Base-by-base conservation (phyloP, 2,797 vertebrate species). In the Cichlasoma orientale region DNA sequence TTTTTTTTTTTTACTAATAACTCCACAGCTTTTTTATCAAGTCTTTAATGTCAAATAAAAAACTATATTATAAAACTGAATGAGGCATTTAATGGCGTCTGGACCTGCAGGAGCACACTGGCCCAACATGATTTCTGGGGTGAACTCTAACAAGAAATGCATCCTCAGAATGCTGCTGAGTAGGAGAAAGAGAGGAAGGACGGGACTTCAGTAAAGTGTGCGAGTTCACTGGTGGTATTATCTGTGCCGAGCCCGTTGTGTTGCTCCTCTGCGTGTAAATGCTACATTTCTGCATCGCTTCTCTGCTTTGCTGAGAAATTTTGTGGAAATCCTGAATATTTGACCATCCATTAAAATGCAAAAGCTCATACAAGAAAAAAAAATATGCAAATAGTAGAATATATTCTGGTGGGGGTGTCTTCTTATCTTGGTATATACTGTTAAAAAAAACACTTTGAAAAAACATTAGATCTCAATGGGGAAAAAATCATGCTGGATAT, bases 111-210 rank as follows among this genome's bases (percentile, higher is more conserved):
- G 84, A 90, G 90, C 88, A 84, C 54, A 74, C 79, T 83, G 82
- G 90, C 86, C 90, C 88, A 90, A 91, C 92, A 87, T 91, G 90
- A 90, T 93, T 94, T 94, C 91, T 91, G 87, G 87, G 89, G 68
- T 91, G 92, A 94, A 92, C 92, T 93, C 80, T 91, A 95, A 94
- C 93, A 89, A 88, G 89, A 93, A 92, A 93, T 88, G 92, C 88
- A 94, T 93, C 90, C 88, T 83, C 73, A 74, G 90, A 89, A 89
- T 80, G 84, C 87, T 87, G 87, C 89, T 89, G 82, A 72, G 89
- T 84, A 74, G 78, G 71, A 88, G 80, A 81, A 74, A 63, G 73
- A 47, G 33, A 72, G 29, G 29, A 71, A 84, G 82, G 84, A 78
- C 87, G 80, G 57, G 80, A 86, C 80, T 80, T 83, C 83, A 90